phyloP scores from a whole-genome alignment of 2,888 invertebrate species.

The Cosmia pyralina region DNA sequence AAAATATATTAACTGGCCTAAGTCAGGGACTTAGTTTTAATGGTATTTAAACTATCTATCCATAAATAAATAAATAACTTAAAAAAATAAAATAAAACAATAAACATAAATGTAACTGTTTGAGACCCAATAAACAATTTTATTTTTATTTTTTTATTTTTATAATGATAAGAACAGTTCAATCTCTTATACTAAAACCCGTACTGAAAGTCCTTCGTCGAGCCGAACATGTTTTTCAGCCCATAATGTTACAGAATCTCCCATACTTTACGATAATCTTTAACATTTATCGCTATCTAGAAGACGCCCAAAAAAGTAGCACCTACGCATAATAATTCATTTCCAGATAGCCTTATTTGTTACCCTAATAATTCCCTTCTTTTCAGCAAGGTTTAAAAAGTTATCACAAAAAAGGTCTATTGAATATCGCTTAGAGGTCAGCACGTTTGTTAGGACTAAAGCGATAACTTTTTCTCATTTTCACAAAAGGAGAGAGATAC shows the following conservation, averaged over 20 bases:
- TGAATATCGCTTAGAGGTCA: slow-evolving; percentile 59
- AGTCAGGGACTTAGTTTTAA: background rate
- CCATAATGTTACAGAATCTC: slow-evolving; percentile 1
- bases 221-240: background rate
- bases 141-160: too few relatives aligned
- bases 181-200: background rate
- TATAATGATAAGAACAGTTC: background rate
- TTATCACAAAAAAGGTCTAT: slow-evolving; percentile 61
- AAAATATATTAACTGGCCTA: too few relatives aligned
- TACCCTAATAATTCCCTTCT: slow-evolving; percentile 63
- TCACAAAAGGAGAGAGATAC: slow-evolving; percentile 38
- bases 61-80: too few relatives aligned
- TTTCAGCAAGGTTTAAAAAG: slow-evolving; percentile 59
- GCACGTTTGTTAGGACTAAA: slow-evolving; percentile 52
- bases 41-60: background rate
- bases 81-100: too few relatives aligned
- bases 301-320: slow-evolving; percentile 25
- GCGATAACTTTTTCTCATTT: slow-evolving; percentile 52
- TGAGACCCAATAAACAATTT: too few relatives aligned
- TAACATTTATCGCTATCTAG: slow-evolving; percentile 42
- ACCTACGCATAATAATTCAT: slow-evolving; percentile 52
- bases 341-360: slow-evolving; percentile 55
- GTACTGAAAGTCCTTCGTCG: background rate
- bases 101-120: too few relatives aligned
- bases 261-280: slow-evolving; percentile 36